Percentiles rank a stretch among this genome's conserved stretches.
Conservation (phyloP, 92 coral and sea anemone species). For the Isaurus tuberculatus region DNA sequence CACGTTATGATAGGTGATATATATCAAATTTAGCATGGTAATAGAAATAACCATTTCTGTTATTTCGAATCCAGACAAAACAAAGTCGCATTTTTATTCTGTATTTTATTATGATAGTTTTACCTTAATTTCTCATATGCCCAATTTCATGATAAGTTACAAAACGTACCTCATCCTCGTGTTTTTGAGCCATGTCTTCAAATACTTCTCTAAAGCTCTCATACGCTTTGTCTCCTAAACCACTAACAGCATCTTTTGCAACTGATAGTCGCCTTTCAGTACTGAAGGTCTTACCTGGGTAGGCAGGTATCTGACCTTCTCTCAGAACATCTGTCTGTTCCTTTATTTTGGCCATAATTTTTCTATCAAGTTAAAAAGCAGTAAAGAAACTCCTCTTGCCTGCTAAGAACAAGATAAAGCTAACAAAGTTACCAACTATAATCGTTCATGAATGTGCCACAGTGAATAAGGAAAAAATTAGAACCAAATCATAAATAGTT, state of each 20-base stretch:
- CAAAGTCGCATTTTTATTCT: neutral
- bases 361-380: neutral
- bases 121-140: neutral
- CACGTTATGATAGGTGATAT: too few relatives aligned
- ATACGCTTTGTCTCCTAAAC: conserved; percentile 69
- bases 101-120: neutral
- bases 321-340: neutral
- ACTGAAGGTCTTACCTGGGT: too few relatives aligned
- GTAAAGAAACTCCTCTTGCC: neutral
- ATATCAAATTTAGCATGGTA: too few relatives aligned
- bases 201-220: conserved; percentile 64
- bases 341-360: neutral
- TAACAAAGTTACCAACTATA: too few relatives aligned
- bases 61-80: conserved; percentile 19
- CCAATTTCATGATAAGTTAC: neutral
- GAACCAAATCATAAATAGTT: neutral
- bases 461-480: too few relatives aligned
- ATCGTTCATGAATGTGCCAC: too few relatives aligned
- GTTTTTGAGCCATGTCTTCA: conserved; percentile 63
- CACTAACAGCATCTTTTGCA: conserved; percentile 65
- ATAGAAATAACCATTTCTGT: neutral
- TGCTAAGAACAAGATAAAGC: neutral
- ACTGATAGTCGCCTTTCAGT: conserved; percentile 54
- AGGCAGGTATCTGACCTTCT: neutral
- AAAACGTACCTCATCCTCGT: conserved; percentile 60